Evolutionary conservation across 2,888 invertebrate species (phyloP), one percentile per base, ranked within the genome.

Genomic region (Xestobium rufovillosum): DNA sequence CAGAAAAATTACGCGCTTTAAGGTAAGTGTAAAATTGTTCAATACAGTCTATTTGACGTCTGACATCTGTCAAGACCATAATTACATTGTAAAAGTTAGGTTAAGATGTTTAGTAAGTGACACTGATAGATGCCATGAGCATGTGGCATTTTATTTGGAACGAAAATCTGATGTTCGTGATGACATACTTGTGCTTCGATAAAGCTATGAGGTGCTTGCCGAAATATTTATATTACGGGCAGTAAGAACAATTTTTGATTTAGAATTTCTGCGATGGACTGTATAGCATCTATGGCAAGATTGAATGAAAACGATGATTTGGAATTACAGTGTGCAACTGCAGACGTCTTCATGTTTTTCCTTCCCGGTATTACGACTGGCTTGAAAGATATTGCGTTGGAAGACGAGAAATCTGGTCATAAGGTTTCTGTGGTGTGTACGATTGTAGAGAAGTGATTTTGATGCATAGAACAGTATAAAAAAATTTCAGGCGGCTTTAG

Each of bases 321-420:
- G 11, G 70, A 72, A 10, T 51, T 74, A 10, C 64, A 70, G 26
- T 59, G 65, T 42, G 61, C 69, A 43, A 68, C 74, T 3, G 72
- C 76, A 3, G 72, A 78, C 47, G 65, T 76, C 52, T 62, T 78
- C 26, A 70, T 75, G 53, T 66, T 73, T 52, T 76, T 78, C 45
- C 56, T 82, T 40, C 83, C 83, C 1, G 83, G 82, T 0, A 68
- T 82, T 37, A 59, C 73, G 11, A 69, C 69, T 19, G 72, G 73
- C 0, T 57, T 83, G 44, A 70, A 70, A 41, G 71, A 75, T 45
- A 70, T 80, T 13, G 73, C 75, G 36, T 65, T 67, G 13, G 70
- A 69, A 28, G 65, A 65, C 28, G 68, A 75, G 30, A 76, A 75
- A 53, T 75, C 76, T 15, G 78, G 78, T 3, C 78, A 80, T 55